Evolutionary conservation across 2,797 vertebrate genomes (phyloP).

Genomic region (Allenopithecus nigroviridis): DNA sequence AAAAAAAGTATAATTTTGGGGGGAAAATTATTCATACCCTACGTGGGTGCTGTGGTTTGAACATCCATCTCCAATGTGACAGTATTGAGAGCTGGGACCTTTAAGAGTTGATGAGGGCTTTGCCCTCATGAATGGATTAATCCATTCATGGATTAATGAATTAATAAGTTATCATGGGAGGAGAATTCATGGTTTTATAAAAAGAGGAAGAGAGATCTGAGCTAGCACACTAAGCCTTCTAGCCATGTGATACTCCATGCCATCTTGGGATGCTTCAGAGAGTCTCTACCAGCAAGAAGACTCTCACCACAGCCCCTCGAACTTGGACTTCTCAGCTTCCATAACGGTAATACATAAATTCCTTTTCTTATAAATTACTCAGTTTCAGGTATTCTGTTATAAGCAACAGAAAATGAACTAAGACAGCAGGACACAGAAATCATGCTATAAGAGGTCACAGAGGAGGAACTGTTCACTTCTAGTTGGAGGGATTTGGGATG

Average conservation of each 20-base stretch:
- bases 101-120: background rate
- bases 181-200: background rate
- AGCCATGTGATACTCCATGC: background rate
- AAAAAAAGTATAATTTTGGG: background rate
- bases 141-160: background rate
- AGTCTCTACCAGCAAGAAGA: background rate
- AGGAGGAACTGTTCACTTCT: background rate
- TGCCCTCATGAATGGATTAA: background rate
- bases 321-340: background rate
- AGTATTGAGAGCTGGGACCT: background rate
- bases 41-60: background rate
- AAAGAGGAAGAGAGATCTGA: background rate
- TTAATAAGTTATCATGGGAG: background rate
- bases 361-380: background rate
- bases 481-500: background rate
- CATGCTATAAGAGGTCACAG: background rate
- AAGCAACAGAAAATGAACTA: background rate
- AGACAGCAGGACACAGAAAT: background rate
- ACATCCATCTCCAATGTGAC: background rate
- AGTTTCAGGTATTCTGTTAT: background rate
- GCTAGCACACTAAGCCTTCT: background rate
- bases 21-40: background rate
- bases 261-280: background rate
- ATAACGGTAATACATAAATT: background rate
- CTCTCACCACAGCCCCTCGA: background rate